phyloP scores from a whole-genome alignment of 2,888 invertebrate species.

The Capitulum mitella region DNA sequence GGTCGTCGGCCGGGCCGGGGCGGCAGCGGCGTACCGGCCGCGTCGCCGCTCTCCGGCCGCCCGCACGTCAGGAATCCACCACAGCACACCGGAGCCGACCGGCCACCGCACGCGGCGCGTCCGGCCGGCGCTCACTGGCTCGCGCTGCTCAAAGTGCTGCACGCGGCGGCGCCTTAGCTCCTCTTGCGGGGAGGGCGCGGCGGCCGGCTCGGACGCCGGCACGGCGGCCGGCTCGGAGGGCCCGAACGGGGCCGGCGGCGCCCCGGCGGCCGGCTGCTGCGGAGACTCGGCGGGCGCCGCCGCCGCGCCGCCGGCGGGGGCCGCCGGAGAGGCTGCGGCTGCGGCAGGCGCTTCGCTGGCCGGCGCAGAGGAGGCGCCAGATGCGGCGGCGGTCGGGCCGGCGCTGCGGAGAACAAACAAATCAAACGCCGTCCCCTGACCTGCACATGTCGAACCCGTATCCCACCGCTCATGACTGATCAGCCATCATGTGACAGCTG shows the following conservation, averaged over 20 bases:
- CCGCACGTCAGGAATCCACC: too few relatives aligned
- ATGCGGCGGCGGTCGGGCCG: too few relatives aligned
- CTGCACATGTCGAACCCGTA: too few relatives aligned
- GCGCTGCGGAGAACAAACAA: too few relatives aligned
- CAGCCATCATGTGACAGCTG: too few relatives aligned
- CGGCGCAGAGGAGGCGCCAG: background rate
- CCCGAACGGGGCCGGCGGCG: background rate
- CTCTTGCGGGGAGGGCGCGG: background rate
- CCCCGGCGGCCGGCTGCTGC: background rate
- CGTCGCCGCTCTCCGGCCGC: too few relatives aligned
- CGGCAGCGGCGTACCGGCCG: too few relatives aligned
- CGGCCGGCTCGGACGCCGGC: background rate
- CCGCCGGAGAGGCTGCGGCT: background rate
- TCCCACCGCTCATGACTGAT: too few relatives aligned
- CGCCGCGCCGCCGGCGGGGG: background rate
- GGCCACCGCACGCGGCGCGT: too few relatives aligned
- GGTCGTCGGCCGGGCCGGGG: too few relatives aligned
- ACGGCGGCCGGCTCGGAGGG: background rate
- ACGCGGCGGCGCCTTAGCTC: background rate
- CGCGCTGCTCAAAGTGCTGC: conserved; percentile 17
- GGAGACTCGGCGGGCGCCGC: background rate
- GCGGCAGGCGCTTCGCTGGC: background rate
- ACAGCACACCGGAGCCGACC: background rate
- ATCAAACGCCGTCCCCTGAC: too few relatives aligned
- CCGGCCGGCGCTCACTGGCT: background rate